These are phyloP conservation scores for Mimas tiliae DNA, from an alignment of 2,888 invertebrate species.

Conservation along the genomic window DNA sequence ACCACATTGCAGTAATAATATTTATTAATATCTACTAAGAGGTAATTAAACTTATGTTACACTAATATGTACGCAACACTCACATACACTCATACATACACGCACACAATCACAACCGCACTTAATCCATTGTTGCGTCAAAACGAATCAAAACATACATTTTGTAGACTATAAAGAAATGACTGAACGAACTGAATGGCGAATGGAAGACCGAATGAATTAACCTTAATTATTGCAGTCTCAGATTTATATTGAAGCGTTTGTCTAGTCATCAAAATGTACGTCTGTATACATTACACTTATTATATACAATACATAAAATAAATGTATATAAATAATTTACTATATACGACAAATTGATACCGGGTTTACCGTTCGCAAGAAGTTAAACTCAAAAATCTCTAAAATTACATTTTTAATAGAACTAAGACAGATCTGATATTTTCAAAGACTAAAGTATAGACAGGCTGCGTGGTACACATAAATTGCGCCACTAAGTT, in stretches of 20 bases:
- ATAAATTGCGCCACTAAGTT: no score
- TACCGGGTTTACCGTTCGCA: no score
- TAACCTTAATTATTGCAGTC: slow-evolving; percentile 4
- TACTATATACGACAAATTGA: no score
- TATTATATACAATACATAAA: background rate
- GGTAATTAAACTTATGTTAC: slow-evolving; percentile 46
- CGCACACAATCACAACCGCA: slow-evolving; percentile 3
- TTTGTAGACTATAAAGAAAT: slow-evolving; percentile 13
- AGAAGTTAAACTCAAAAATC: no score
- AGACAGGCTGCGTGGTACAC: no score
- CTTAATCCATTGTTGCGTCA: slow-evolving; percentile 8
- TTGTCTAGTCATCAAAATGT: slow-evolving; percentile 9
- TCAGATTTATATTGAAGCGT: background rate
- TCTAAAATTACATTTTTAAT: no score
- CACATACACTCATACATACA: slow-evolving; percentile 12
- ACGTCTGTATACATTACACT: slow-evolving; percentile 12
- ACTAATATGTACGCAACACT: slow-evolving; percentile 28
- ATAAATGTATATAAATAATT: no score
- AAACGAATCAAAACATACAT: slow-evolving; percentile 9
- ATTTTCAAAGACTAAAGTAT: no score
- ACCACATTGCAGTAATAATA: slow-evolving; percentile 29
- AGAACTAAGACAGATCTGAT: no score
- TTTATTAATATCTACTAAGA: slow-evolving; percentile 43
- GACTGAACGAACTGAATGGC: slow-evolving; percentile 1
- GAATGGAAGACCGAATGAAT: slow-evolving; percentile 9